These are phyloP conservation scores for Odocoileus virginianus DNA, from an alignment of 2,113 vertebrate genomes.

Conservation along the genomic window DNA sequence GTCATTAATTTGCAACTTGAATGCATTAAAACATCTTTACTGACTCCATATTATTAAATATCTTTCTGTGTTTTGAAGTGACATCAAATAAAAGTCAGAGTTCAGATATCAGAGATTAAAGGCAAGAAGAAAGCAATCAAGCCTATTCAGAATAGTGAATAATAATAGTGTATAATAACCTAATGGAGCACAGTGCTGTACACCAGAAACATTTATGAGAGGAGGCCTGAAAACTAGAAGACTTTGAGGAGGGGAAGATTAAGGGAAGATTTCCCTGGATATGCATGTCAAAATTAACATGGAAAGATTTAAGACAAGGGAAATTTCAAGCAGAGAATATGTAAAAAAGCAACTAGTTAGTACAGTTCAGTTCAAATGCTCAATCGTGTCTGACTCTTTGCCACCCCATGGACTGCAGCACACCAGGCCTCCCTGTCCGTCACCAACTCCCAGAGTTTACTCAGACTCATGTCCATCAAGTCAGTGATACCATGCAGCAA, in stretches of 20 bases:
- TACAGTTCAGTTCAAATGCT: not conserved
- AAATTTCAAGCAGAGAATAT: not conserved
- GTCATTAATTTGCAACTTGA: not conserved
- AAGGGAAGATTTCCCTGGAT: not conserved
- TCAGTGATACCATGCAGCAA: not conserved
- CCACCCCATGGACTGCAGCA: not conserved
- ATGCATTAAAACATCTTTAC: not conserved
- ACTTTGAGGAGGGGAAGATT: not conserved
- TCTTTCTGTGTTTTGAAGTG: not conserved
- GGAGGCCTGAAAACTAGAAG: not conserved
- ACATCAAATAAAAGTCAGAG: not conserved
- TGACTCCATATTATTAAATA: not conserved
- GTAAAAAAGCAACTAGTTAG: not conserved
- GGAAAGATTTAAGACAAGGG: not conserved
- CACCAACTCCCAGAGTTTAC: not conserved
- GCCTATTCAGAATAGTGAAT: not conserved
- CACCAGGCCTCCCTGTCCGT: accelerated
- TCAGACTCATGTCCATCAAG: not conserved
- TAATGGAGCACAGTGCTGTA: not conserved
- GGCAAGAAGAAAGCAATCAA: not conserved
- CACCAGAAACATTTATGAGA: not conserved
- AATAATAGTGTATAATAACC: not conserved
- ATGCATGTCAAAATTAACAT: not conserved
- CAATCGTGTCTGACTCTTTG: not conserved
- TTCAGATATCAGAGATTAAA: not conserved